Evolutionary conservation across 2,888 invertebrate genomes (phyloP).

Genomic region (Apoda limacodes): DNA sequence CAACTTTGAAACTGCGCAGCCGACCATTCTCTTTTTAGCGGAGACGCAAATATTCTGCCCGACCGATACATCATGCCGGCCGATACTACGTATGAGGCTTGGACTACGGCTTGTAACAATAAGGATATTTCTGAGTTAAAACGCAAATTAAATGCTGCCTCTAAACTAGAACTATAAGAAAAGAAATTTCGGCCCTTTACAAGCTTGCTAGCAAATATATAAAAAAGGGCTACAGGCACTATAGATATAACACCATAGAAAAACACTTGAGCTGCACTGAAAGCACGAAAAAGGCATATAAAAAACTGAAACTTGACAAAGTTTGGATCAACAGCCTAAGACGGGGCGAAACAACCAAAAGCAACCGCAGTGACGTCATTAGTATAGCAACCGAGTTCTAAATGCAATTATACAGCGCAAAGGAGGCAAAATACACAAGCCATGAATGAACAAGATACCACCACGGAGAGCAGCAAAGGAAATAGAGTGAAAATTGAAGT

Average conservation of each 20-base stretch:
- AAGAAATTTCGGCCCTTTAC: slow-evolving; percentile 9
- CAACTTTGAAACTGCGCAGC: too few relatives aligned
- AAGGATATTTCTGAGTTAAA: too few relatives aligned
- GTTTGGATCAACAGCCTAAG: slow-evolving; percentile 8
- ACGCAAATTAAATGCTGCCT: too few relatives aligned
- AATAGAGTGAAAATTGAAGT: slow-evolving; percentile 1
- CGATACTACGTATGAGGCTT: too few relatives aligned
- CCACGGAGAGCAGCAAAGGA: background rate
- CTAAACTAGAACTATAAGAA: slow-evolving; percentile 10
- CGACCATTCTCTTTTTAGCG: too few relatives aligned
- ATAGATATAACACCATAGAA: slow-evolving; percentile 6
- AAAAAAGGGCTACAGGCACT: slow-evolving; percentile 8
- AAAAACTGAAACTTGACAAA: slow-evolving; percentile 11
- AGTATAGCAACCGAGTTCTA: slow-evolving; percentile 12
- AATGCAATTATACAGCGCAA: slow-evolving; percentile 9
- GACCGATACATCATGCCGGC: too few relatives aligned
- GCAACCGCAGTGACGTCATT: slow-evolving; percentile 8
- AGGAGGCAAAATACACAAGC: slow-evolving; percentile 1
- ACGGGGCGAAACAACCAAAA: slow-evolving; percentile 1
- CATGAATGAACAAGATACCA: slow-evolving; percentile 3
- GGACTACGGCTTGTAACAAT: too few relatives aligned
- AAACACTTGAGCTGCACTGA: slow-evolving; percentile 7
- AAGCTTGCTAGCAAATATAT: slow-evolving; percentile 13
- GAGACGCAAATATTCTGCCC: too few relatives aligned
- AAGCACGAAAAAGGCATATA: slow-evolving; percentile 11